A percentile compares a stretch with the other conserved stretches of the same genome.
Conservation (phyloP, 1,140 invertebrate genomes). For the Acromyrmex heyeri region DNA sequence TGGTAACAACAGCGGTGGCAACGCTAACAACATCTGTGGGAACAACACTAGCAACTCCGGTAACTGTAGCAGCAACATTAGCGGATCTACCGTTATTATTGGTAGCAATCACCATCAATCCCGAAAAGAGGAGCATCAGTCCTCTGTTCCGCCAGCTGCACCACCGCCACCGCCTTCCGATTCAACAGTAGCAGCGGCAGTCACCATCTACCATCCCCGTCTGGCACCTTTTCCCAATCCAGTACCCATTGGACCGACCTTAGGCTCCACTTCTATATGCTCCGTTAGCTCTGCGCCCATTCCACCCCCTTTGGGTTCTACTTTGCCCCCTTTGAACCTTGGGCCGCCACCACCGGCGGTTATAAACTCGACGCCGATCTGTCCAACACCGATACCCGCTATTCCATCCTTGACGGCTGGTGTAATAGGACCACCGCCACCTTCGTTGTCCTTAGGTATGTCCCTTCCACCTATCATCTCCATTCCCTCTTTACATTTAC, state of each 20-base stretch:
- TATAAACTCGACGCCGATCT: constrained; percentile 76
- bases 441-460: constrained; percentile 73
- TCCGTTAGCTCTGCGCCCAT: constrained; percentile 77
- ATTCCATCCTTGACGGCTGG: constrained; percentile 73
- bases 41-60: constrained; percentile 41
- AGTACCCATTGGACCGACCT: constrained; percentile 69
- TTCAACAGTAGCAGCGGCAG: constrained; percentile 56
- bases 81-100: constrained; percentile 50
- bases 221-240: constrained; percentile 77
- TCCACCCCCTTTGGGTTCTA: constrained; percentile 72
- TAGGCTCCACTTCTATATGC: constrained; percentile 73
- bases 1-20: constrained; percentile 19
- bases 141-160: constrained; percentile 11
- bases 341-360: constrained; percentile 69
- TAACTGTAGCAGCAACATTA: constrained; percentile 64
- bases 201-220: constrained; percentile 75
- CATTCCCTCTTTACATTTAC: constrained; percentile 80
- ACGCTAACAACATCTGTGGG: constrained; percentile 8
- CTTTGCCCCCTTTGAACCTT: constrained; percentile 70
- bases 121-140: constrained; percentile 79
- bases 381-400: constrained; percentile 73
- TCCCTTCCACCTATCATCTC: constrained; percentile 80
- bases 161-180: constrained; percentile 67
- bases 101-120: constrained; percentile 73
- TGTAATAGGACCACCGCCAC: constrained; percentile 73